A percentile compares a stretch with the other conserved stretches of the same genome.
Evolutionary conservation across 2,888 invertebrate species (phyloP).

Genomic region (Sarcophaga variegata): DNA sequence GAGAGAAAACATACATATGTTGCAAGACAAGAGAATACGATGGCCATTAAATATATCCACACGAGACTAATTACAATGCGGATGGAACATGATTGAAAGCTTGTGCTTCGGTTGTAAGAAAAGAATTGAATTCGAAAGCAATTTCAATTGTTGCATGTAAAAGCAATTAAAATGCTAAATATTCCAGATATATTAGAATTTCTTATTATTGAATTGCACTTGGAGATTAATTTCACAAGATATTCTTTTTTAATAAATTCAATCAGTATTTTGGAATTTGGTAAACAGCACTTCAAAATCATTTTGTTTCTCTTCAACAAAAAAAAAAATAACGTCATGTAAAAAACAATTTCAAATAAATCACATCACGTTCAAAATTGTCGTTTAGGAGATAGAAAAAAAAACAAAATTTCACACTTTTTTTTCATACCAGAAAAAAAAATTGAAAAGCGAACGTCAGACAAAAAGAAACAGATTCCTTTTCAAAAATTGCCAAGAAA

Average conservation of each 20-base stretch:
- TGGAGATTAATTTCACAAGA: too few relatives aligned
- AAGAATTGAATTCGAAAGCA: too few relatives aligned
- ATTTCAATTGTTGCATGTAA: too few relatives aligned
- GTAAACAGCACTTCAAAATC: too few relatives aligned
- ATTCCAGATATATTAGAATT: too few relatives aligned
- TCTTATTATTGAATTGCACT: too few relatives aligned
- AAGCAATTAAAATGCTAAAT: too few relatives aligned
- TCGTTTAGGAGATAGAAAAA: conserved; percentile 24
- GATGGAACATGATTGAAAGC: conserved; percentile 71
- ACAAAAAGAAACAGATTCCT: conserved; percentile 9
- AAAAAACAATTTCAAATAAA: conserved; percentile 48
- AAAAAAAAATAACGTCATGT: neutral
- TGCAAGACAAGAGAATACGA: neutral
- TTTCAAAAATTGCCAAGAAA: conserved; percentile 10
- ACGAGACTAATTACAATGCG: conserved; percentile 75
- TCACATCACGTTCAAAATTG: conserved; percentile 69
- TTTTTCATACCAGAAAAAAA: conserved; percentile 45
- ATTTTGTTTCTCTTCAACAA: neutral
- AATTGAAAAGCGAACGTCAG: neutral
- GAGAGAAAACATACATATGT: neutral
- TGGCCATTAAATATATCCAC: neutral
- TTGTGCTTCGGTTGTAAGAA: neutral
- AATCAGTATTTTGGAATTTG: too few relatives aligned
- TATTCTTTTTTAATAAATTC: too few relatives aligned
- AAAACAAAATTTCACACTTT: conserved; percentile 64